A percentile compares a stretch with the other conserved stretches of the same genome.
Conservation (phyloP, 2,113 vertebrate genomes). For the Candoia aspera region DNA sequence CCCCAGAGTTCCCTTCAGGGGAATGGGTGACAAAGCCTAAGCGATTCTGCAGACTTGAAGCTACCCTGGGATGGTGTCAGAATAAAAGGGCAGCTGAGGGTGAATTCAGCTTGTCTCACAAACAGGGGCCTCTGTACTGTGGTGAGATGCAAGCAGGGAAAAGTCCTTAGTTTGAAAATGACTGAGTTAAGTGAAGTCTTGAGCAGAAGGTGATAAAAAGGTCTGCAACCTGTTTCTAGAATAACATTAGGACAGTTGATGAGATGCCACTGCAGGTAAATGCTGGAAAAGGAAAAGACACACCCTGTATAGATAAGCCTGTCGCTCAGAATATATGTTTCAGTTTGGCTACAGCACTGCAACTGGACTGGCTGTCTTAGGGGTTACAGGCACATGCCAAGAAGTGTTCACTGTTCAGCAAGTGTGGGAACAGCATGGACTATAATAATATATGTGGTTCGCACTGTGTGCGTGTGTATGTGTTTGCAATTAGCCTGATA, state of each 20-base stretch:
- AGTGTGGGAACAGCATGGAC: constrained; percentile 8
- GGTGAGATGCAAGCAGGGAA: not conserved
- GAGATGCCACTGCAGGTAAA: not conserved
- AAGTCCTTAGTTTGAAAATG: not conserved
- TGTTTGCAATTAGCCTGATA: not conserved
- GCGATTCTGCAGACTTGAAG: not conserved
- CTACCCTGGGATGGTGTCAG: not conserved
- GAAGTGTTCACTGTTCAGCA: not conserved
- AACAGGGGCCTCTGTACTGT: not conserved
- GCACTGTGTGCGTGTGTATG: not conserved
- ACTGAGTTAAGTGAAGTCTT: not conserved
- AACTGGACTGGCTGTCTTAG: not conserved
- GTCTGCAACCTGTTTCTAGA: not conserved
- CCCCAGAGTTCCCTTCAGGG: not conserved
- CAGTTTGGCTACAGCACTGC: not conserved
- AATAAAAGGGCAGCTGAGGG: not conserved
- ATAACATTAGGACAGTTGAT: not conserved
- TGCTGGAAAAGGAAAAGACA: not conserved
- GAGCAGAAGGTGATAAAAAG: not conserved
- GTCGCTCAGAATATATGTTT: not conserved
- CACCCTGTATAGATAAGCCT: not conserved
- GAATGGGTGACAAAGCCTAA: not conserved
- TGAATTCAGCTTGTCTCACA: not conserved
- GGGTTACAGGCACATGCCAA: not conserved
- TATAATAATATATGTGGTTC: not conserved